Base-by-base conservation (phyloP, 2,888 invertebrate genomes). In the Oegoconia quadripuncta region DNA sequence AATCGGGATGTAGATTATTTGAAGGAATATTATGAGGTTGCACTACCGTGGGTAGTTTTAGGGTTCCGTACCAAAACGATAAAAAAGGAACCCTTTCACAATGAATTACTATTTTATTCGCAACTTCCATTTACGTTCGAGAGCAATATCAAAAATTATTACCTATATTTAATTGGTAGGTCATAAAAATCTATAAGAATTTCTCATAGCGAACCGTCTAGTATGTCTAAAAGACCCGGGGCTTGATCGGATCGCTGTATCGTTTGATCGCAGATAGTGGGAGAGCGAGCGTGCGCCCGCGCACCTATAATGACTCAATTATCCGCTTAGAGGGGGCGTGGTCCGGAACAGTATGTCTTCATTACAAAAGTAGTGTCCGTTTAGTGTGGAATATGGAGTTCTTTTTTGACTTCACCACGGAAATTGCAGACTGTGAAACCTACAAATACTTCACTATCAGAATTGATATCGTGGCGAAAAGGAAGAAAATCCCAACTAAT, bases 301-400 rank as follows among this genome's bases (percentile, higher is more conserved):
- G 79, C 76, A 68, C 57, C 65, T 65, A 74, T 88, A 88, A 88
- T 88, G 87, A 79, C 88, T 88, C 88, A 86, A 88, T 88, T 88
- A 88, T 77, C 81, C 82, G 86, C 78, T 88, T 84, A 86, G 83
- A 57, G 78, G 59, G 64, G 86, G 86, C 84, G 86, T 67, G 77
- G 74, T 59, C 37, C 55, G 43, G 54, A 55, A 65, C 74, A 72
- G 69, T 86, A 82, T 81, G 80, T 86, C 86, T 86, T 86, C 84
- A 87, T 83, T 82, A 81, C 69, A 64, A 59, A 53, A 57, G 41
- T 50, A 43, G 38, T 41, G 65, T 39, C 43, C 38, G 26, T 12
- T 23, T 48, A 48, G 41, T 60, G 47, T 69, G 67, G 75, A 69
- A 41, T n/a, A 31, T 29, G 43, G 42, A 42, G 42, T 53, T 49